Evolutionary conservation across 2,888 invertebrate genomes (phyloP).

Genomic region (Hipparchia semele): DNA sequence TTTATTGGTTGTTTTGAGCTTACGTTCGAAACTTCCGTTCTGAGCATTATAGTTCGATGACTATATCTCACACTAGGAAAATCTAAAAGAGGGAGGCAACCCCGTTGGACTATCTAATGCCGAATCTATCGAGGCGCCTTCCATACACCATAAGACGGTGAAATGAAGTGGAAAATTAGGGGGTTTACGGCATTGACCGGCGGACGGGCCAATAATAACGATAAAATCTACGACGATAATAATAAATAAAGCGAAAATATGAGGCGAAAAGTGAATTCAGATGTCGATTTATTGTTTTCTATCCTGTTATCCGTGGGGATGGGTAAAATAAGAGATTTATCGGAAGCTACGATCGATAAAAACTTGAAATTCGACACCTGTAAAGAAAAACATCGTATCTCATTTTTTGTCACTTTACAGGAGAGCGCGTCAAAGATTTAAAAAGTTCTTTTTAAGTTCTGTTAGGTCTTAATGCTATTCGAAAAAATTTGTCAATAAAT

Average conservation of each 20-base stretch:
- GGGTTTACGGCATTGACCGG: conserved; percentile 66
- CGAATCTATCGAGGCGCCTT: conserved; percentile 75
- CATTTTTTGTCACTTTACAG: too few relatives aligned
- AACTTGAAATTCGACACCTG: background rate
- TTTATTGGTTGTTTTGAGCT: too few relatives aligned
- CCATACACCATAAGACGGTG: conserved; percentile 72
- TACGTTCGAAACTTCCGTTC: too few relatives aligned
- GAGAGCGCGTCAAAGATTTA: too few relatives aligned
- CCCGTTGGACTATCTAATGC: conserved; percentile 67
- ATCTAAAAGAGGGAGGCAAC: conserved; percentile 58
- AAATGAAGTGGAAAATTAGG: conserved; percentile 79
- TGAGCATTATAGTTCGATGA: background rate
- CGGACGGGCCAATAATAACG: conserved; percentile 52
- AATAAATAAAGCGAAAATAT: conserved; percentile 42
- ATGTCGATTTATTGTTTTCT: conserved; percentile 35
- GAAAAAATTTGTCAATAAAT: too few relatives aligned
- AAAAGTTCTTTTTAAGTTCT: too few relatives aligned
- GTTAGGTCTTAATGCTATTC: too few relatives aligned
- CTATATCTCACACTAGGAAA: conserved; percentile 43
- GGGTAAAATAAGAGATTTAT: background rate
- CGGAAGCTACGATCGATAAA: background rate
- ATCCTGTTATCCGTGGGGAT: background rate
- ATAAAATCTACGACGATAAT: conserved; percentile 38
- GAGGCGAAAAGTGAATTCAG: conserved; percentile 41
- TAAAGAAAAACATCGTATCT: too few relatives aligned